Conservation (phyloP, 2,113 vertebrate genomes). For the Machaerirhynchus nigripectus region DNA sequence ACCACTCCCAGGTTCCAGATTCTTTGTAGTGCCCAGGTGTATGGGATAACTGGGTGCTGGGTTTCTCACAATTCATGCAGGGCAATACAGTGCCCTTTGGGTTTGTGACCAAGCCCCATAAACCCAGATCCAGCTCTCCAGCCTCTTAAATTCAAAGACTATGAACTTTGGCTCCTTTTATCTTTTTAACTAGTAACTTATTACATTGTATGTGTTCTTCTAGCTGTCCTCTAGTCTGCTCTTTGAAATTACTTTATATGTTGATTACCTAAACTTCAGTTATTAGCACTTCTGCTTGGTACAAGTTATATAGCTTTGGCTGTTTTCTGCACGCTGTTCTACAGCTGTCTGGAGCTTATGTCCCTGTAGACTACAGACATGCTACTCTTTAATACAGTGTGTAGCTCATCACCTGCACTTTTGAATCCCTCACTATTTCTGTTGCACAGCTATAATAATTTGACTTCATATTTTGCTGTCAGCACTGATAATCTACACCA, state of each 20-base stretch:
- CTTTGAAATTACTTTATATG: neutral
- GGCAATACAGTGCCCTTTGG: accelerated
- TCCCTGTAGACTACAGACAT: neutral
- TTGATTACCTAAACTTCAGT: neutral
- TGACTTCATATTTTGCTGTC: neutral
- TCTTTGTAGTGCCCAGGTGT: too few relatives aligned
- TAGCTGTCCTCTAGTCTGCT: neutral
- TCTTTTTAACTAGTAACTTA: neutral
- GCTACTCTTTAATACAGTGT: neutral
- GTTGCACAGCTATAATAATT: neutral
- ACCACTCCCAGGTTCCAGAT: neutral
- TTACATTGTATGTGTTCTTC: neutral
- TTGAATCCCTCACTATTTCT: neutral
- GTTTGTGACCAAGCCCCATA: neutral
- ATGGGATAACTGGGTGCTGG: neutral
- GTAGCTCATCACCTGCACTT: neutral
- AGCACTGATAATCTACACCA: neutral
- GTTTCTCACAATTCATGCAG: neutral
- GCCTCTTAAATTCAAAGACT: neutral
- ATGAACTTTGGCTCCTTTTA: neutral
- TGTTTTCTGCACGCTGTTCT: neutral
- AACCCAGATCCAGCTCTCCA: neutral
- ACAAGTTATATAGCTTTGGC: neutral
- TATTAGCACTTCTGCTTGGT: neutral
- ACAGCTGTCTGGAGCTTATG: neutral